phyloP scores from a whole-genome alignment of 2,888 invertebrate genomes.

The Parelbella ahira region DNA sequence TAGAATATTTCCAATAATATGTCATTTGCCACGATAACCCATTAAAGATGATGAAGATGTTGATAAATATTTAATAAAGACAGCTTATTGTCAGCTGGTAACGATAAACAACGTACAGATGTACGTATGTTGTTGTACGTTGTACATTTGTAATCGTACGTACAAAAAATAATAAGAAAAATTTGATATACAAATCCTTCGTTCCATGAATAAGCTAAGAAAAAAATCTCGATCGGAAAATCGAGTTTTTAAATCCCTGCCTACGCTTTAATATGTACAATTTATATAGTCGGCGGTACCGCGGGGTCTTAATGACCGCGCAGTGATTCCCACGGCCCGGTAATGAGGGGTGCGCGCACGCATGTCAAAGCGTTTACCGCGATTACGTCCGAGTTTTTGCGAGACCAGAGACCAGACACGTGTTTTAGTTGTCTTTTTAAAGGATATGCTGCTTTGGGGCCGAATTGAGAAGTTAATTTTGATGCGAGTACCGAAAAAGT shows the following conservation, averaged over 20 bases:
- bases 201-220: no score
- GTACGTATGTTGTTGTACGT: no score
- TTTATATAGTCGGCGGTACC: slow-evolving; percentile 10
- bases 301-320: slow-evolving; percentile 15
- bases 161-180: no score
- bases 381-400: slow-evolving; percentile 30
- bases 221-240: no score
- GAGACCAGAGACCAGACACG: slow-evolving; percentile 20
- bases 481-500: neutral
- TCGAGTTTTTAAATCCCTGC: neutral
- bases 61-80: no score
- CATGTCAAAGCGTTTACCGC: slow-evolving; percentile 37
- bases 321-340: slow-evolving; percentile 32
- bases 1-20: no score
- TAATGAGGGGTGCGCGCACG: slow-evolving; percentile 31
- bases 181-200: no score
- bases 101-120: no score
- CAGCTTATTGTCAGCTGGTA: no score
- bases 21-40: no score
- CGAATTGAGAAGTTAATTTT: slow-evolving; percentile 5
- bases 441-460: slow-evolving; percentile 14
- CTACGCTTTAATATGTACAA: slow-evolving; percentile 19
- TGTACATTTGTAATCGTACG: no score
- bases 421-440: slow-evolving; percentile 22
- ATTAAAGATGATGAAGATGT: no score